These are phyloP conservation scores for Coturnix japonica DNA, from an alignment of 2,113 vertebrate genomes.

Conservation along the genomic window DNA sequence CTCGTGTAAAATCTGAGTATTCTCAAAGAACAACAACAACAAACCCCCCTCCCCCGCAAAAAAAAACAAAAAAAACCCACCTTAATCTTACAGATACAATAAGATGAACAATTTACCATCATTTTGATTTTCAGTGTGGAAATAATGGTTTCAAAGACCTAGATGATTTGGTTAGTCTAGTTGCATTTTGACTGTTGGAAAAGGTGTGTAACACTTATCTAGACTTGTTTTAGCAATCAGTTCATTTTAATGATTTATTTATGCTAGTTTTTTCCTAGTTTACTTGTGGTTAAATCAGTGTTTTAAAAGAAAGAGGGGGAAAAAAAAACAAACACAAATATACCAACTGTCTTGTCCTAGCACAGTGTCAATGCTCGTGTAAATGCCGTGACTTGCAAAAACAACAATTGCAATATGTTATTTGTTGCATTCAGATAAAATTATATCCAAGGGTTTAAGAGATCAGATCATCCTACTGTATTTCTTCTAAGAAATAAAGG, in stretches of 20 bases:
- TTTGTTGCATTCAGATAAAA: neutral
- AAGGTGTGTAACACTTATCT: neutral
- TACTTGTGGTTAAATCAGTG: neutral
- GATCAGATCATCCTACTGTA: neutral
- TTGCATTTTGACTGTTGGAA: neutral
- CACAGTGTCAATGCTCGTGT: neutral
- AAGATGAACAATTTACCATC: neutral
- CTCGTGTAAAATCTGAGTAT: neutral
- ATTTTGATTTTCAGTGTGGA: neutral
- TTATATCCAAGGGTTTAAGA: neutral
- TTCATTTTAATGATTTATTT: neutral
- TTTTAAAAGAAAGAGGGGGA: neutral
- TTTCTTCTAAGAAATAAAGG: neutral
- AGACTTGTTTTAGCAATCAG: neutral
- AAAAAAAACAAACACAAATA: neutral
- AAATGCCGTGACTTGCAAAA: neutral
- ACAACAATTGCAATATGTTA: neutral
- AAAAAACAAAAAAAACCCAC: accelerated
- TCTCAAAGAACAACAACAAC: neutral
- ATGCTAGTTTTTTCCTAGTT: neutral
- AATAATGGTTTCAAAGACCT: neutral
- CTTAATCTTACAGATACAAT: neutral
- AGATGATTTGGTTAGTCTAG: neutral
- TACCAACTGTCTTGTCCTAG: neutral
- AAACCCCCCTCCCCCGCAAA: too few species aligned